Conservation (phyloP, 2,888 invertebrate genomes). For the Spodoptera picta region DNA sequence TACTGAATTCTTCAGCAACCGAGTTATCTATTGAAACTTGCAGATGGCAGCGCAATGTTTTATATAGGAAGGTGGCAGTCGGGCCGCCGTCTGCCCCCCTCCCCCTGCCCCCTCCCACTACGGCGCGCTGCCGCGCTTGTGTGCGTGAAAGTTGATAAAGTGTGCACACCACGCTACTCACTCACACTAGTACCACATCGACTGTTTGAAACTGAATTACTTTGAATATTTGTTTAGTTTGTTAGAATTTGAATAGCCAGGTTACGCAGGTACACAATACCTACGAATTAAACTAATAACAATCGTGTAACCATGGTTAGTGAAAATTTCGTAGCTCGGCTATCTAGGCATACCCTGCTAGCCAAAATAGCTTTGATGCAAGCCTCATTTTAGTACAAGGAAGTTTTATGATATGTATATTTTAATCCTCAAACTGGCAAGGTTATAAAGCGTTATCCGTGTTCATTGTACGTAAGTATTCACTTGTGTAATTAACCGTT, state of each 20-base stretch:
- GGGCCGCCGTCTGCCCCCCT: slow-evolving; percentile 63
- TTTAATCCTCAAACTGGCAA: slow-evolving; percentile 19
- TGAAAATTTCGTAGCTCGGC: background rate
- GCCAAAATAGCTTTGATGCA: background rate
- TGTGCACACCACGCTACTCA: slow-evolving; percentile 65
- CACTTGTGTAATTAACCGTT: background rate
- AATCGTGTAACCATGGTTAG: slow-evolving; percentile 10
- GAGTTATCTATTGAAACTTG: slow-evolving; percentile 88
- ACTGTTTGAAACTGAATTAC: slow-evolving; percentile 67
- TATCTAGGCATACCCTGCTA: no score
- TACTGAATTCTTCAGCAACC: slow-evolving; percentile 81
- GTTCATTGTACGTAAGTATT: background rate
- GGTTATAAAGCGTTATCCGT: slow-evolving; percentile 2
- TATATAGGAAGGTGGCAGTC: slow-evolving; percentile 81
- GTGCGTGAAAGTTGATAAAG: slow-evolving; percentile 49
- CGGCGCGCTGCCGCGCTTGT: slow-evolving; percentile 53
- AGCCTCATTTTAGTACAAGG: slow-evolving; percentile 16
- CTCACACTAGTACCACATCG: slow-evolving; percentile 59
- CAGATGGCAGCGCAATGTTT: slow-evolving; percentile 87
- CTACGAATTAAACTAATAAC: slow-evolving; percentile 22
- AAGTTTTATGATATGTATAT: slow-evolving; percentile 2
- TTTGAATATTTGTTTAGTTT: slow-evolving; percentile 66
- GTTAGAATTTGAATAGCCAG: slow-evolving; percentile 48
- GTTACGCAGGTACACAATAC: slow-evolving; percentile 31
- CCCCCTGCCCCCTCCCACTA: slow-evolving; percentile 58